phyloP scores from a whole-genome alignment of 2,113 vertebrate species.

The Phalacrocorax brasilianus region DNA sequence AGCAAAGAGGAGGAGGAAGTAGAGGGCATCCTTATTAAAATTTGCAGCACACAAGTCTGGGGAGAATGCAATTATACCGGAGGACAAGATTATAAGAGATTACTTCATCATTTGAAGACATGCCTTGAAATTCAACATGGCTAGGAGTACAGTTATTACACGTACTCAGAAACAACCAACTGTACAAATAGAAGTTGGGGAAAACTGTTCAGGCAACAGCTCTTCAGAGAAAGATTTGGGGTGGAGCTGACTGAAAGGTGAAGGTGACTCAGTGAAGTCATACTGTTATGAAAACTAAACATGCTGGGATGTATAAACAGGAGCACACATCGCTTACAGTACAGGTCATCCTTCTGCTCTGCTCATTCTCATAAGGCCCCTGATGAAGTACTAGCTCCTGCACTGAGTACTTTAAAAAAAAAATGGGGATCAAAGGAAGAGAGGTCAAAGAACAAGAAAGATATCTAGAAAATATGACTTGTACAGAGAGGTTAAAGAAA shows the following conservation, averaged over 20 bases:
- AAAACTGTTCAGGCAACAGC: not conserved
- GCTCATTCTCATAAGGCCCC: not conserved
- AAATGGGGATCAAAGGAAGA: not conserved
- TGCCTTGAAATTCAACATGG: constrained; percentile 28
- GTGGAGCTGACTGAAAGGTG: not conserved
- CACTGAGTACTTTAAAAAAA: not conserved
- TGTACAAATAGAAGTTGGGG: not conserved
- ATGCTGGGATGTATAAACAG: not conserved
- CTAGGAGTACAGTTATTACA: not conserved
- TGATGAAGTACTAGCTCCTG: not conserved
- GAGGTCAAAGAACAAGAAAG: not conserved
- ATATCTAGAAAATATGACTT: not conserved
- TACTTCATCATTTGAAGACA: constrained; percentile 38
- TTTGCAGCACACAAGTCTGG: not conserved
- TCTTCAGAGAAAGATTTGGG: not conserved
- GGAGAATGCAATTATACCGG: not conserved
- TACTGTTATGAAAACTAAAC: not conserved
- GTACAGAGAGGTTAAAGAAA: not conserved
- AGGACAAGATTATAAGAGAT: constrained; percentile 34
- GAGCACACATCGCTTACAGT: not conserved
- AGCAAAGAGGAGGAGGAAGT: not conserved
- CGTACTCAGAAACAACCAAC: not conserved
- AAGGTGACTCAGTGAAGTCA: not conserved
- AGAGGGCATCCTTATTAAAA: constrained; percentile 27
- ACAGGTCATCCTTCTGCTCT: not conserved